These are phyloP conservation scores for Acleris sparsana DNA, from an alignment of 2,888 invertebrate species.

Conservation along the genomic window DNA sequence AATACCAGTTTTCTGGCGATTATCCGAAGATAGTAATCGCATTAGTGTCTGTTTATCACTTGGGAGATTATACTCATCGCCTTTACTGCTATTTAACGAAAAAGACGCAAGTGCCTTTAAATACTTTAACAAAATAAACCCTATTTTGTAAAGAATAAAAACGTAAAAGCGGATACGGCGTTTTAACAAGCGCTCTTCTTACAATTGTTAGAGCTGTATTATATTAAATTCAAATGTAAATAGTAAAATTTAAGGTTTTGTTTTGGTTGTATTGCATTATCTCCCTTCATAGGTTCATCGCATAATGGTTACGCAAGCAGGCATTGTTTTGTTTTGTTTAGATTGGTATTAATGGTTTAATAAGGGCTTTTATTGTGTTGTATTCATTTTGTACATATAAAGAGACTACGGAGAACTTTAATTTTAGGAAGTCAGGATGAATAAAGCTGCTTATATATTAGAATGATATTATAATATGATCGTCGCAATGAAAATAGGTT, in stretches of 20 bases:
- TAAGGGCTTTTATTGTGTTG: constrained; percentile 15
- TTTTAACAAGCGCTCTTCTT: too few relatives aligned
- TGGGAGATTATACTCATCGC: constrained; percentile 35
- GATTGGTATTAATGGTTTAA: constrained; percentile 30
- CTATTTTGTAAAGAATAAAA: too few relatives aligned
- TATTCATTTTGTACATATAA: neutral
- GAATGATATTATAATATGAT: too few relatives aligned
- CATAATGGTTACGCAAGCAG: constrained; percentile 34
- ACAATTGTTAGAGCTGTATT: too few relatives aligned
- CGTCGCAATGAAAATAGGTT: too few relatives aligned
- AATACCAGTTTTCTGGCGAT: constrained; percentile 32
- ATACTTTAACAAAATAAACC: too few relatives aligned
- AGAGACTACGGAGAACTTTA: too few relatives aligned
- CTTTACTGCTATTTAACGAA: neutral
- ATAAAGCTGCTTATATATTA: too few relatives aligned
- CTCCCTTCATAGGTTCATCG: constrained; percentile 26
- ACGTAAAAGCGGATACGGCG: too few relatives aligned
- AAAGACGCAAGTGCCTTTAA: too few relatives aligned
- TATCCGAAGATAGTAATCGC: constrained; percentile 36
- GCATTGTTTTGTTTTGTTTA: constrained; percentile 33
- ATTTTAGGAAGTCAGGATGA: too few relatives aligned
- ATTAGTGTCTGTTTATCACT: constrained; percentile 37
- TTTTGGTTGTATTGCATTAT: constrained; percentile 15
- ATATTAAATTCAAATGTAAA: neutral
- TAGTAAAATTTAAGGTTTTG: constrained; percentile 11